These are phyloP conservation scores for Myotis myotis DNA, from an alignment of 2,797 vertebrate species.

Conservation along the genomic window DNA sequence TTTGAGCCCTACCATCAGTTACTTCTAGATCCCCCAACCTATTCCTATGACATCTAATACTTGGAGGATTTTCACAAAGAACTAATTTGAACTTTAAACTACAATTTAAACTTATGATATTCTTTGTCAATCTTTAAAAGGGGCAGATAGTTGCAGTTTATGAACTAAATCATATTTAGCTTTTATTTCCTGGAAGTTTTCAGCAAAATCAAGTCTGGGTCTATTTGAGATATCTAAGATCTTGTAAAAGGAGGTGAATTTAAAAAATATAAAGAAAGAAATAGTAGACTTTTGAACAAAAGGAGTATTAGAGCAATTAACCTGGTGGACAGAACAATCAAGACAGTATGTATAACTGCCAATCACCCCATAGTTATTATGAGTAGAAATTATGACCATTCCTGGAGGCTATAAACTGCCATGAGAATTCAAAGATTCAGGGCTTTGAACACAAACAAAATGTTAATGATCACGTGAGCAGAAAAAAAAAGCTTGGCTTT, in stretches of 20 bases:
- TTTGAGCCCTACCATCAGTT: constrained; percentile 5
- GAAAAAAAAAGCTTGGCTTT: constrained; percentile 28
- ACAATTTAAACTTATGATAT: constrained; percentile 44
- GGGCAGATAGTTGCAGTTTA: constrained; percentile 19
- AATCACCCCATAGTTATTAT: constrained; percentile 2
- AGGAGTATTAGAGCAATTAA: constrained; percentile 52
- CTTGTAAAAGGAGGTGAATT: constrained; percentile 21
- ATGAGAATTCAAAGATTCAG: not conserved
- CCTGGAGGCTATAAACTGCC: not conserved
- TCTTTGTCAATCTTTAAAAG: constrained; percentile 31
- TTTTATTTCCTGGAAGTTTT: constrained; percentile 56
- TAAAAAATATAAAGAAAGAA: constrained; percentile 10
- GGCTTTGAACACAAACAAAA: constrained; percentile 28
- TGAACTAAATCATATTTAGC: constrained; percentile 45
- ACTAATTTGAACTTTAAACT: constrained; percentile 34
- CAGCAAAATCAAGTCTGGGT: constrained; percentile 37
- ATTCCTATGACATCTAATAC: constrained; percentile 2
- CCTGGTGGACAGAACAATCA: constrained; percentile 6
- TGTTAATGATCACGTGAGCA: constrained; percentile 27
- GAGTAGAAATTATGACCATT: not conserved
- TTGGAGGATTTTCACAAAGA: constrained; percentile 53
- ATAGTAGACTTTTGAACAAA: constrained; percentile 31
- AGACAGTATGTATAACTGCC: not conserved
- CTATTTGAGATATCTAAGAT: constrained; percentile 2
- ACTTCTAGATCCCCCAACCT: not conserved